Evolutionary conservation across 2,797 vertebrate species (phyloP).

Genomic region (Selene dorsalis): DNA sequence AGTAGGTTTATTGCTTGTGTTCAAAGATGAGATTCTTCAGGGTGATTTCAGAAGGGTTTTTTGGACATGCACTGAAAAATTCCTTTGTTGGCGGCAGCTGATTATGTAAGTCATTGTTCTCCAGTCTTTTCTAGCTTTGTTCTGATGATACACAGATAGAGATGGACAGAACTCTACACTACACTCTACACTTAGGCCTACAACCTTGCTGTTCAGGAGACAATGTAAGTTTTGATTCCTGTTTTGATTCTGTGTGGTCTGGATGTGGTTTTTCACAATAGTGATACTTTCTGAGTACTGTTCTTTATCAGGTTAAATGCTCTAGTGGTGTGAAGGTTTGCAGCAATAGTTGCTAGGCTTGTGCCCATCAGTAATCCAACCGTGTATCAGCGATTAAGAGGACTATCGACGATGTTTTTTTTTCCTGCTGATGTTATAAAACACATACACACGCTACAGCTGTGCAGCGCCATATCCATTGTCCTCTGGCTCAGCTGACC

Average conservation of each 20-base stretch:
- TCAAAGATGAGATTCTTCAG: background rate
- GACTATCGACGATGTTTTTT: too few species aligned
- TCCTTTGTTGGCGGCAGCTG: background rate
- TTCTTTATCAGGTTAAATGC: background rate
- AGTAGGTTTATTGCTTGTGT: background rate
- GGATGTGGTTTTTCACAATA: background rate
- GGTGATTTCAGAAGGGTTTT: background rate
- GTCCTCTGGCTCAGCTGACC: too few species aligned
- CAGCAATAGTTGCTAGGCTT: background rate
- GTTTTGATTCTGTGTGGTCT: conserved; percentile 9
- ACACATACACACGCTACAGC: too few species aligned
- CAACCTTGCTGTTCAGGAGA: background rate
- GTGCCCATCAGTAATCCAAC: too few species aligned
- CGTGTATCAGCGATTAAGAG: too few species aligned
- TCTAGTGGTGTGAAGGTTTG: background rate
- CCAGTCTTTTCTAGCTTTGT: background rate
- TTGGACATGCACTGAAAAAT: background rate
- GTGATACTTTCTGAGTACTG: background rate
- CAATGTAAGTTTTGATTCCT: conserved; percentile 14
- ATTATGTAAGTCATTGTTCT: background rate
- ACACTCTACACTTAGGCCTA: background rate
- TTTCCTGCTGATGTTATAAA: too few species aligned
- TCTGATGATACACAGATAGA: background rate
- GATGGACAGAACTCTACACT: background rate
- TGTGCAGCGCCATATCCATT: too few species aligned